Percentiles rank a stretch among this genome's conserved stretches.
Evolutionary conservation across 1,140 invertebrate genomes (phyloP).

Genomic region (Phortica variegata): DNA sequence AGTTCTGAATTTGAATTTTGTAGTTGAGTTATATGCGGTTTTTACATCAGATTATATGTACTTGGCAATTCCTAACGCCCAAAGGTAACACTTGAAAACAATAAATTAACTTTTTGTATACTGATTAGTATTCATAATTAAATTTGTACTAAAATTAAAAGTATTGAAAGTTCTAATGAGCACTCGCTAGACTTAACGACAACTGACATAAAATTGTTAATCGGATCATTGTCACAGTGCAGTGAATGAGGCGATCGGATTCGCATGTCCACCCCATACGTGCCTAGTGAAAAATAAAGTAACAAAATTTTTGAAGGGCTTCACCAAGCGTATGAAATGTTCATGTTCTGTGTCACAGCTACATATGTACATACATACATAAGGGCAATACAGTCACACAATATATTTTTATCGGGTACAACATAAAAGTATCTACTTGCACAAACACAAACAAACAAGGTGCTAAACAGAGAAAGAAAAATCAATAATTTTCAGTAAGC

Average conservation of each 20-base stretch:
- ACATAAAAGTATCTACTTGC: constrained; percentile 4
- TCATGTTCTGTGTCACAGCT: background rate
- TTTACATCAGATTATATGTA: too few relatives aligned
- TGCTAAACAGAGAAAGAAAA: too few relatives aligned
- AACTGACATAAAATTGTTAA: constrained; percentile 30
- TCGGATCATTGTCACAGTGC: constrained; percentile 39
- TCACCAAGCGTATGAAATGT: constrained; percentile 11
- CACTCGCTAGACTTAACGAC: constrained; percentile 27
- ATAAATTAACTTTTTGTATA: background rate
- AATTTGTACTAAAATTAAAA: background rate
- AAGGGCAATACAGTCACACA: constrained; percentile 13
- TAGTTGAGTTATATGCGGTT: too few relatives aligned
- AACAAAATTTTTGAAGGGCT: constrained; percentile 52
- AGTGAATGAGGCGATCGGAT: too few relatives aligned
- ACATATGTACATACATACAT: constrained; percentile 4
- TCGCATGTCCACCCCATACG: constrained; percentile 14
- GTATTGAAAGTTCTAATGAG: too few relatives aligned
- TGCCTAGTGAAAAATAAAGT: constrained; percentile 33
- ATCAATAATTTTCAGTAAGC: constrained; percentile 1
- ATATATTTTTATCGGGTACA: too few relatives aligned
- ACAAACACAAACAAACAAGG: too few relatives aligned
- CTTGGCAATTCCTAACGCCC: too few relatives aligned
- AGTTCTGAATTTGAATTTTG: too few relatives aligned
- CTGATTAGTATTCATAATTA: background rate
- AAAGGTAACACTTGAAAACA: too few relatives aligned